These are phyloP conservation scores for Nasonovia ribisnigri DNA, from an alignment of 2,888 invertebrate species.

Conservation along the genomic window DNA sequence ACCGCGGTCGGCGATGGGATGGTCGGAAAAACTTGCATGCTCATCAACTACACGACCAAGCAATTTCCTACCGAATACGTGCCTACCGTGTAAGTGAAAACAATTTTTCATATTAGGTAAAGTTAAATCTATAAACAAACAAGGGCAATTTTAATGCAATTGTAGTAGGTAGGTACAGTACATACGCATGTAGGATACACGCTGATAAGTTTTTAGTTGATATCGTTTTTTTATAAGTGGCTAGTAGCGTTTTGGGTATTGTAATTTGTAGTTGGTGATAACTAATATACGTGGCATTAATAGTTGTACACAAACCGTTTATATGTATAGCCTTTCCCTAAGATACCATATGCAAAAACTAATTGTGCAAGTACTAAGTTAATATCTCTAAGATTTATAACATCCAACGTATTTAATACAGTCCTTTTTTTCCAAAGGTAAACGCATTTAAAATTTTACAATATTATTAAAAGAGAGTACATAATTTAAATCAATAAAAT, in stretches of 20 bases:
- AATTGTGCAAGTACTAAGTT: background rate
- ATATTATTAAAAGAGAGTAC: background rate
- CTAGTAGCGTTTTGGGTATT: too few relatives aligned
- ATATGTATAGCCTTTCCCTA: background rate
- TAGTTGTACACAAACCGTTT: background rate
- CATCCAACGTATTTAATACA: background rate
- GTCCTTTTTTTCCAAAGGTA: too few relatives aligned
- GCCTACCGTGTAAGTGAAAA: constrained; percentile 83
- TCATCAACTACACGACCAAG: constrained; percentile 87
- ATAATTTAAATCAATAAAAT: background rate
- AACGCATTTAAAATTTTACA: background rate
- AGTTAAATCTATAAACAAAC: too few relatives aligned
- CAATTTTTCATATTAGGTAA: background rate
- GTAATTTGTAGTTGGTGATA: too few relatives aligned
- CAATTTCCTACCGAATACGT: constrained; percentile 88
- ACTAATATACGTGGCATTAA: too few relatives aligned
- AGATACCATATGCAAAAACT: background rate
- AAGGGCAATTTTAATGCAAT: too few relatives aligned
- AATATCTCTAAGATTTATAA: background rate
- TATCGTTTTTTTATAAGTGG: too few relatives aligned
- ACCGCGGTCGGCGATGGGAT: constrained; percentile 92
- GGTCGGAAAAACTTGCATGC: constrained; percentile 91
- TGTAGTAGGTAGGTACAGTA: too few relatives aligned
- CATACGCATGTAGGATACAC: too few relatives aligned
- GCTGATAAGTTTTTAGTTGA: too few relatives aligned